Percentiles rank a stretch among this genome's conserved stretches.
Evolutionary conservation across 2,113 vertebrate species (phyloP).

Genomic region (Pholis gunnellus): DNA sequence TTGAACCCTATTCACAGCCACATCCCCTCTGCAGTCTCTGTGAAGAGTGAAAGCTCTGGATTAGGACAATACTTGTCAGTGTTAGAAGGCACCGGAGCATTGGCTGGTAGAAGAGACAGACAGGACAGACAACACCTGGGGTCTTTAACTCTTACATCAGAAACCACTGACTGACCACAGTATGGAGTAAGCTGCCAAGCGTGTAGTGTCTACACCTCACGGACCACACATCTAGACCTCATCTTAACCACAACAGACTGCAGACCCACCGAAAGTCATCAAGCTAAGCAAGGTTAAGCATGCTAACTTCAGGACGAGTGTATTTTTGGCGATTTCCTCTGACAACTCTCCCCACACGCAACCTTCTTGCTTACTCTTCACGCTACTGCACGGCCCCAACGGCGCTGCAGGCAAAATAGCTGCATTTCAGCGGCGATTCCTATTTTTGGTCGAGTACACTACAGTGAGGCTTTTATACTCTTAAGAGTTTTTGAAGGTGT

Average conservation of each 20-base stretch:
- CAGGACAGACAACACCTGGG: conserved; percentile 75
- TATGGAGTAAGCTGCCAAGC: conserved; percentile 66
- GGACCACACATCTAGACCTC: conserved; percentile 65
- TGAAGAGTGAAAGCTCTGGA: conserved; percentile 77
- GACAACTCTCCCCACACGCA: conserved; percentile 57
- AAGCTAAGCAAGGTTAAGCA: conserved; percentile 65
- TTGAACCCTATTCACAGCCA: conserved; percentile 58
- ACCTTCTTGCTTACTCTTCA: conserved; percentile 50
- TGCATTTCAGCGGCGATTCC: conserved; percentile 68
- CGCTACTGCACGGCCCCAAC: conserved; percentile 57
- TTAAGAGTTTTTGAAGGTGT: conserved; percentile 36
- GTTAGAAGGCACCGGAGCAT: conserved; percentile 83
- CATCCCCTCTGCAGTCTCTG: conserved; percentile 67
- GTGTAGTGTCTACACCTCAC: conserved; percentile 54
- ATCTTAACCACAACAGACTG: conserved; percentile 65
- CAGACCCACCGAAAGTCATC: conserved; percentile 57
- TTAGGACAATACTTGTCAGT: conserved; percentile 83
- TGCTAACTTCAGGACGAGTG: conserved; percentile 55
- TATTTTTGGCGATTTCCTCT: conserved; percentile 81
- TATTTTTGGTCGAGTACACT: conserved; percentile 75
- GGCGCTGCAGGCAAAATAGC: conserved; percentile 74
- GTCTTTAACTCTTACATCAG: conserved; percentile 68
- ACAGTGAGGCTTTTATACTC: conserved; percentile 36
- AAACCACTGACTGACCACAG: conserved; percentile 68
- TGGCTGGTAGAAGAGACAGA: conserved; percentile 80